Evolutionary conservation across 2,888 invertebrate species (phyloP).

Genomic region (Eurytoma adleriae): DNA sequence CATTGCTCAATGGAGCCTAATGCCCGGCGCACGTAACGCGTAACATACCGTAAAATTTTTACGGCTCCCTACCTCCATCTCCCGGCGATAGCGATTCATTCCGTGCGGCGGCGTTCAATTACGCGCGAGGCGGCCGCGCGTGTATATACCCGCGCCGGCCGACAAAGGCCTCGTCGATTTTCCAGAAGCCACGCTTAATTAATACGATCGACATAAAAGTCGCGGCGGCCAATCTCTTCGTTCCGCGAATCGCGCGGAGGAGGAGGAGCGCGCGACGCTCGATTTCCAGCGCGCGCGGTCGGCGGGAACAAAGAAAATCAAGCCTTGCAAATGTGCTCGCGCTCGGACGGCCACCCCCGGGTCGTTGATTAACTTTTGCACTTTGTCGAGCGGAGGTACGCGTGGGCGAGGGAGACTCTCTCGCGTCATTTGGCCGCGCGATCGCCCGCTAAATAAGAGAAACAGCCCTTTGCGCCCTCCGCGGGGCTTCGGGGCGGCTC

Average conservation of each 20-base stretch:
- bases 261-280: conserved; percentile 3
- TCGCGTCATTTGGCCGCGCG: conserved; percentile 48
- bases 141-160: neutral
- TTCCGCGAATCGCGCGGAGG: neutral
- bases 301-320: neutral
- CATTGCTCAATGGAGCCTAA: conserved; percentile 16
- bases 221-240: neutral
- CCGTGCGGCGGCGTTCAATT: conserved; percentile 26
- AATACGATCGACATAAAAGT: conserved; percentile 45
- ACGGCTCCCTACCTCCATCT: too few relatives aligned
- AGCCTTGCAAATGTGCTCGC: conserved; percentile 24
- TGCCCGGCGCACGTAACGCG: neutral
- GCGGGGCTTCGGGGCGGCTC: neutral
- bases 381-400: neutral
- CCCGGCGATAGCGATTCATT: conserved; percentile 11
- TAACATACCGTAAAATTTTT: conserved; percentile 4
- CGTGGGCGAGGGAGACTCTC: neutral
- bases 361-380: conserved; percentile 47
- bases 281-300: neutral
- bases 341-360: neutral
- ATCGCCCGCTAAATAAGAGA: conserved; percentile 49
- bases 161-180: conserved; percentile 35
- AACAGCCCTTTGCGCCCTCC: neutral
- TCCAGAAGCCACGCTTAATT: conserved; percentile 40
- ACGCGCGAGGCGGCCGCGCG: neutral